phyloP scores from a whole-genome alignment of 2,113 vertebrate genomes.

The Alaudala cheleensis region DNA sequence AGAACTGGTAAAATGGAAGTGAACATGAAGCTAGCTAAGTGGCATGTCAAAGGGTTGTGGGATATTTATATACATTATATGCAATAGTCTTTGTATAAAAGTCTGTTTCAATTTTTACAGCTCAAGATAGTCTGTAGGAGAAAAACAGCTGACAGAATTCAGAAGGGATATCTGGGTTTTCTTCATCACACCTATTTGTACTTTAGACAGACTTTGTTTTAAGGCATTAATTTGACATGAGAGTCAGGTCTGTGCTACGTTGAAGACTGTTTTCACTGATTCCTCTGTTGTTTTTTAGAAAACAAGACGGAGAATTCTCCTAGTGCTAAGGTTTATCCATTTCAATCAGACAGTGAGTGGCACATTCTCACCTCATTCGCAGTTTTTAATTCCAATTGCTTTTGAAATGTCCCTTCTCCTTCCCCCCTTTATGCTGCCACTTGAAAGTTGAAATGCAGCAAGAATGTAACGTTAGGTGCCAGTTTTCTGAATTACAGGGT shows the following conservation, averaged over 20 bases:
- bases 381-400: slow-evolving; percentile 88
- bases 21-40: not conserved
- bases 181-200: slow-evolving; percentile 64
- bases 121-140: slow-evolving; percentile 13
- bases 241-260: slow-evolving; percentile 17
- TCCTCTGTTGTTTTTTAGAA: slow-evolving; percentile 31
- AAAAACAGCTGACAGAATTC: slow-evolving; percentile 24
- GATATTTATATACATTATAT: not conserved
- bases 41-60: not conserved
- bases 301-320: slow-evolving; percentile 67
- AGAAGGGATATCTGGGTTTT: slow-evolving; percentile 47
- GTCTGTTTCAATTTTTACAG: not conserved
- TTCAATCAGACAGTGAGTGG: slow-evolving; percentile 87
- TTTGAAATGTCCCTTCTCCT: slow-evolving; percentile 80
- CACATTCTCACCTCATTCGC: slow-evolving; percentile 82
- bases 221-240: slow-evolving; percentile 52
- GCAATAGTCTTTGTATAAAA: not conserved
- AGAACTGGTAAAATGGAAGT: not conserved
- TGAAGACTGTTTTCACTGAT: slow-evolving; percentile 56
- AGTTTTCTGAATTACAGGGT: slow-evolving; percentile 87
- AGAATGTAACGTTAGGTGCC: slow-evolving; percentile 83
- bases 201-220: slow-evolving; percentile 52
- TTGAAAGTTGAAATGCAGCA: slow-evolving; percentile 83
- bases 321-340: slow-evolving; percentile 80
- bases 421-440: slow-evolving; percentile 69